Evolutionary conservation across 2,888 invertebrate species (phyloP).

Genomic region (Pandemis corylana): DNA sequence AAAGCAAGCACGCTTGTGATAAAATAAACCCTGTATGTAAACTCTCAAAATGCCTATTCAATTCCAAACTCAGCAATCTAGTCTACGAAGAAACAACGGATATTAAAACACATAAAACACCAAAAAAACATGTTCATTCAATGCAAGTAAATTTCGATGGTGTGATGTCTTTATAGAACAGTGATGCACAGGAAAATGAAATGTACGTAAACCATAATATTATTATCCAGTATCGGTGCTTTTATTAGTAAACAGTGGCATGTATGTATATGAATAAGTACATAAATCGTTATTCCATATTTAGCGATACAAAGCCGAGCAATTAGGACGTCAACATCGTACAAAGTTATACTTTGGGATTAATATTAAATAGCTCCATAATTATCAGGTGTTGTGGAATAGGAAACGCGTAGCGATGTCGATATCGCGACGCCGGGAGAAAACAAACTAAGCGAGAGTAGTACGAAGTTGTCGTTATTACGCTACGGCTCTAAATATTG

Average conservation of each 20-base stretch:
- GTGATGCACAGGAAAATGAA: conserved; percentile 37
- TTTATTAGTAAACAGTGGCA: conserved; percentile 46
- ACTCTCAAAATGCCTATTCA: conserved; percentile 21
- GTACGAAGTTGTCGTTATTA: conserved; percentile 53
- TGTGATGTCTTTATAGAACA: conserved; percentile 74
- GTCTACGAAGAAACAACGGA: conserved; percentile 44
- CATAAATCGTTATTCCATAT: conserved; percentile 51
- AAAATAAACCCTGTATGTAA: conserved; percentile 5
- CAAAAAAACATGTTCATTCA: conserved; percentile 55
- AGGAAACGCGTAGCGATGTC: conserved; percentile 9
- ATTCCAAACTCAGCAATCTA: conserved; percentile 43
- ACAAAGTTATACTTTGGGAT: conserved; percentile 41
- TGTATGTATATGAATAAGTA: conserved; percentile 45
- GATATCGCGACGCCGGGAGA: background rate
- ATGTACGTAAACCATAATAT: conserved; percentile 43
- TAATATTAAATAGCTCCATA: background rate
- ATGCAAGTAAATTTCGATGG: conserved; percentile 83
- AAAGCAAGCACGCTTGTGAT: background rate
- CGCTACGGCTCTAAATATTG: conserved; percentile 55
- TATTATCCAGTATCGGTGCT: conserved; percentile 43
- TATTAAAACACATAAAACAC: conserved; percentile 54
- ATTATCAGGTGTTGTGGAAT: background rate
- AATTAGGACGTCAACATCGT: conserved; percentile 50
- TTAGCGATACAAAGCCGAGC: conserved; percentile 58
- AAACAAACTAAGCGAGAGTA: conserved; percentile 44